Conservation (phyloP, 2,888 invertebrate genomes). For the Phaedon cochleariae region DNA sequence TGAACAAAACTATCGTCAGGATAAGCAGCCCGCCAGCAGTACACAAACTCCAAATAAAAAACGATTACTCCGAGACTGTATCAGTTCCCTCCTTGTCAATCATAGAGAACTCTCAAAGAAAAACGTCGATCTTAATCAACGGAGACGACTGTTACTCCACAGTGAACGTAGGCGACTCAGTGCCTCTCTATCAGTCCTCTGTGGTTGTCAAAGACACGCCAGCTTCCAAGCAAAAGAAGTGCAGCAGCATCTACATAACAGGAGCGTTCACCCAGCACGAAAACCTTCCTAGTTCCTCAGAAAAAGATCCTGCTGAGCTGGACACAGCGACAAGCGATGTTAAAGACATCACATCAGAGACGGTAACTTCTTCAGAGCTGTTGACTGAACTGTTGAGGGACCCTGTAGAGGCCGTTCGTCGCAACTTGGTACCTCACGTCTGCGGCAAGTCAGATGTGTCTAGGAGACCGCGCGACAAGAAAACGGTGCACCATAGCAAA, state of each 20-base stretch:
- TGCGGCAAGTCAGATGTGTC: conserved; percentile 70
- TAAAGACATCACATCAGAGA: no score
- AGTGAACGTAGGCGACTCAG: conserved; percentile 75
- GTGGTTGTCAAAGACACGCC: conserved; percentile 73
- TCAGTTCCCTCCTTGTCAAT: conserved; percentile 52
- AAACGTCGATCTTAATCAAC: conserved; percentile 77
- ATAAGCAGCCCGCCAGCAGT: conserved; percentile 61
- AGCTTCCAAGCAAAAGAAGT: conserved; percentile 47
- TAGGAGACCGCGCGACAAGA: conserved; percentile 58
- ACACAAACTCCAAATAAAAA: conserved; percentile 67
- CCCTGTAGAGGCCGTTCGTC: conserved; percentile 79
- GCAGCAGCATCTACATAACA: conserved; percentile 60
- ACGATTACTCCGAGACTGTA: conserved; percentile 57
- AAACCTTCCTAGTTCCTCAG: no score
- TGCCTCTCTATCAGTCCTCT: conserved; percentile 76
- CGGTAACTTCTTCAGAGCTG: no score
- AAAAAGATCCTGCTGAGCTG: no score
- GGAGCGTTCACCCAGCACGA: conserved; percentile 56
- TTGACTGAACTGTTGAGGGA: conserved; percentile 70
- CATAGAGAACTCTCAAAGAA: conserved; percentile 60
- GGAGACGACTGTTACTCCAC: conserved; percentile 80
- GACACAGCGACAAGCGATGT: no score
- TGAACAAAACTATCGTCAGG: conserved; percentile 63
- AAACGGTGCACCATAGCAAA: conserved; percentile 33
- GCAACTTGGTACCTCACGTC: conserved; percentile 79